Base-by-base conservation (phyloP, 2,797 vertebrate species). In the Karalla daura region DNA sequence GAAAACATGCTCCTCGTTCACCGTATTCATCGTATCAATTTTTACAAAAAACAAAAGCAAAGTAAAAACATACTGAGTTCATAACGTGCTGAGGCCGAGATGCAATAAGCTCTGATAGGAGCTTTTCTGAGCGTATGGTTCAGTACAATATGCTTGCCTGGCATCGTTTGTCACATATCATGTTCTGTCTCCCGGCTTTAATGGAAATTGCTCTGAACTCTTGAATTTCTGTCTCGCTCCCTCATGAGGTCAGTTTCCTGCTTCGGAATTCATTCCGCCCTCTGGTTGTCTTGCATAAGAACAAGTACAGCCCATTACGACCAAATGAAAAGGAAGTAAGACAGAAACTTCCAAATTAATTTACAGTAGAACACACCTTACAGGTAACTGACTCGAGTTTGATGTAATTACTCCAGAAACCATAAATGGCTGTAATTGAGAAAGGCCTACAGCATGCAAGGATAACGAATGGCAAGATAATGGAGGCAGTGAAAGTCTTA, bases 361-460 rank as follows among this genome's bases (percentile, higher is more conserved):
- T 94, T 93, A 93, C 92, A 89, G 86, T 89, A 79, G 86, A 87
- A 87, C 91, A 90, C 91, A 94, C 93, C 93, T 93, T 89, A 93
- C 91, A 94, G 93, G 92, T 95, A 93, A 90, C 89, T 89, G 87
- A 92, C 87, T 90, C 17, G 39, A 87, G 88, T 91, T 89, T 92
- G 89, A 93, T 93, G 91, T 94, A 94, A 94, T 94, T 94, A 94
- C 91, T 86, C 86, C 81, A 86, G 86, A 86, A 88, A 83, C 87
- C 91, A 89, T 92, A 92, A 93, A 93, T 92, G 91, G 88, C 75
- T 89, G 89, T 93, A 93, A 94, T 94, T 94, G 92, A 92, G 89
- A 91, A 91, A 91, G 67, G 91, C 94, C 93, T 92, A 92, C 91
- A 94, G 93, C 90, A 81, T 83, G 83, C 87, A 87, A 80, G 90